Evolutionary conservation across 2,888 invertebrate species (phyloP), one percentile per base, ranked within the genome.

Genomic region (Leuctra nigra): DNA sequence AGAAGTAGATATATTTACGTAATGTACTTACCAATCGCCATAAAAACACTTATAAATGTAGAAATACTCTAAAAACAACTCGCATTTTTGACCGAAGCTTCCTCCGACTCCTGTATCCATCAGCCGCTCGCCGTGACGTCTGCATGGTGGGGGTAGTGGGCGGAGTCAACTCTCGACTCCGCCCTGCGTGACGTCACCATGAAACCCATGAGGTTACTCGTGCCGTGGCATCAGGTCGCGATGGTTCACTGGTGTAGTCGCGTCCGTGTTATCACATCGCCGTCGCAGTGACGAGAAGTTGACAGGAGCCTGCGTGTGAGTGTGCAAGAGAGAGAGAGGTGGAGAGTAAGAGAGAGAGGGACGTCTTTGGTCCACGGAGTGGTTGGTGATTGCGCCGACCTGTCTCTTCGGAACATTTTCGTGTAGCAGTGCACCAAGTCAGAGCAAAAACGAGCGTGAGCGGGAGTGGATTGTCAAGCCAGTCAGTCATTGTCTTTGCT

Each of bases 131-230:
- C 47, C 18, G 36, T 50, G 50, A 50, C 50, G 50, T 50, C 33
- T 41, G n/a, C 16, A 38, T 55, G 35, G 38, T 24, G 33, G 39
- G 56, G 46, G 56, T 48, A 54, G 25, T 25, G 46, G 59, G 61
- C 55, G 56, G 55, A 23, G 46, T 24, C 35, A 25, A 33, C 35
- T 13, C 20, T 9, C 38, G 39, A 50, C 55, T 22, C 59, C 61
- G 54, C 61, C 61, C 53, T 29, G 46, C 57, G 41, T 61, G 61
- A 61, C 61, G 61, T 61, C 61, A 61, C 53, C 36, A 23, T 39
- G 38, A 35, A 48, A 36, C 61, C 59, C 61, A 59, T 61, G 61
- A 61, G 61, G 59, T 61, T 61, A 54, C 60, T 60, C 56, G 54
- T 47, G 35, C 52, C 16, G 56, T 41, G 53, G 56, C 59, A 56